Evolutionary conservation across 2,113 vertebrate species (phyloP), one percentile per base, ranked within the genome.

Genomic region (Vimba vimba): DNA sequence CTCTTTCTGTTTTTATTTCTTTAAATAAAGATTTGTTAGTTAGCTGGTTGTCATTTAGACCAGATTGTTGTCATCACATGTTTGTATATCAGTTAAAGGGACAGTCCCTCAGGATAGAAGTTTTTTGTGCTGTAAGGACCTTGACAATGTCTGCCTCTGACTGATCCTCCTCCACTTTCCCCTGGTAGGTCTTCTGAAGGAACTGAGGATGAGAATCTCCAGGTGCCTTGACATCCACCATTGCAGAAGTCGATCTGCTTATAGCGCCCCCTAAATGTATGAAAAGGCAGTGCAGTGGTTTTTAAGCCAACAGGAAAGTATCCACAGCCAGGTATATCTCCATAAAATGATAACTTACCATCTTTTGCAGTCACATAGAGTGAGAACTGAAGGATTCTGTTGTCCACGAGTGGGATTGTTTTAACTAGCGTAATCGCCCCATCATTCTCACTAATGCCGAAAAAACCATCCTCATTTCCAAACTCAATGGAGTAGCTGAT

Each of bases 321-420:
- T 43, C 19, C 39, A 69, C 39, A 79, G 4, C 12, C 52, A 57
- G 19, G 6, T 25, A 13, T 15, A 47, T 4, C 19, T 57, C 59
- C 21, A 57, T 27, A 23, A 36, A 17, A 45, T 11, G 3, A 57
- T 25, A 64, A 62, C 90, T 83, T 93, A 96, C 96, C 94, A 85
- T 96, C 96, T 90, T 27, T 92, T 83, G 95, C 95, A 59, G 90
- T 93, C 88, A 96, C 5, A 83, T 90, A 93, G 79, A 96, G 91
- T 52, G 92, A 79, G 88, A 96, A 96, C n/a, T 88, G 79, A 85
- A 91, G 88, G 73, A 82, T 6, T 85, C 50, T 0, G 30, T 95
- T 91, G 30, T 93, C 36, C 88, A 0, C 13, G 86, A 95, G 89
- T 5, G 88, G 85, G 84, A 96, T 94, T 82, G 45, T 62, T 84